phyloP scores from a whole-genome alignment of 2,888 invertebrate genomes.

The Portevinia maculata region DNA sequence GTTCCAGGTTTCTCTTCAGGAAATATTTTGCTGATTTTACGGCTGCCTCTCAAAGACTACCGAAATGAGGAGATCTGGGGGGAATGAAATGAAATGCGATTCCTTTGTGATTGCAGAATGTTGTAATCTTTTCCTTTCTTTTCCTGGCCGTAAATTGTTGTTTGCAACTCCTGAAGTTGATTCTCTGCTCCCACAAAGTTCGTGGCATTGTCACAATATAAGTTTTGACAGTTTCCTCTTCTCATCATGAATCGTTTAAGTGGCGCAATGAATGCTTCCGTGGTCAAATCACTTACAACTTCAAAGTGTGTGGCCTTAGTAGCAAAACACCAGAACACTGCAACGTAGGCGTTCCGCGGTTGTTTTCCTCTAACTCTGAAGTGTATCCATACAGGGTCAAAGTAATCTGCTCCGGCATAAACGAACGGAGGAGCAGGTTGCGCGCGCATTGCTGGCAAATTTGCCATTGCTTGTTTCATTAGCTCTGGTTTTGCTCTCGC shows the following conservation, averaged over 20 bases:
- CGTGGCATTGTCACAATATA: slow-evolving; percentile 69
- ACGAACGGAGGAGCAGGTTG: slow-evolving; percentile 42
- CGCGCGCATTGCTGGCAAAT: slow-evolving; percentile 23
- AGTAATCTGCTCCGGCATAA: slow-evolving; percentile 58
- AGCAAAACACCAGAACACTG: slow-evolving; percentile 65
- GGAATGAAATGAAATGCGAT: slow-evolving; percentile 64
- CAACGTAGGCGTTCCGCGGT: slow-evolving; percentile 59
- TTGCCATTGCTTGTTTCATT: slow-evolving; percentile 71
- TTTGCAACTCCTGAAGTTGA: slow-evolving; percentile 26
- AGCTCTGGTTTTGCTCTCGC: slow-evolving; percentile 60
- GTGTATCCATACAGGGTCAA: slow-evolving; percentile 54
- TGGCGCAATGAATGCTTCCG: slow-evolving; percentile 56
- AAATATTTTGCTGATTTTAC: too few species aligned
- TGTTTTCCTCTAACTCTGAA: slow-evolving; percentile 42
- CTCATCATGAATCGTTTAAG: slow-evolving; percentile 54
- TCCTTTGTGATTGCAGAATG: slow-evolving; percentile 43
- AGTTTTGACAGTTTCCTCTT: slow-evolving; percentile 39
- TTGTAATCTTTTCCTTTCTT: slow-evolving; percentile 7
- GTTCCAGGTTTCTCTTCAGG: too few species aligned
- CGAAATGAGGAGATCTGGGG: too few species aligned
- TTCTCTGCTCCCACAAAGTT: slow-evolving; percentile 65
- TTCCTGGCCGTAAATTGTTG: too few species aligned
- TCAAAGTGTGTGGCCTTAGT: slow-evolving; percentile 74
- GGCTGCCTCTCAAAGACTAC: too few species aligned
- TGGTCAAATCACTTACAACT: slow-evolving; percentile 60